These are phyloP conservation scores for Pelusios castaneus DNA, from an alignment of 2,113 vertebrate genomes.

Conservation along the genomic window DNA sequence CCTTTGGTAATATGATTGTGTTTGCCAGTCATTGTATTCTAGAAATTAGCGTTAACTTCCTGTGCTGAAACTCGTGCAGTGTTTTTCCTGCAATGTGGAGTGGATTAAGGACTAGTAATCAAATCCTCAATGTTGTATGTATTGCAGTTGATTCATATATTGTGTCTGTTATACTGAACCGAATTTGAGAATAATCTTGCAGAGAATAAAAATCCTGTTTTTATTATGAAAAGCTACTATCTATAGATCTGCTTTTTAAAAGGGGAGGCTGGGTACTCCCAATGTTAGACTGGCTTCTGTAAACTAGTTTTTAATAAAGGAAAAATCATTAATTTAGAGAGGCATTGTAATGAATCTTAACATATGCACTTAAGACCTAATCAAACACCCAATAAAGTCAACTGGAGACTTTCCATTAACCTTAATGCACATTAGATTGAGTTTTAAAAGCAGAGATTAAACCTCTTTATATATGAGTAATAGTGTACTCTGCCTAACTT, in stretches of 20 bases:
- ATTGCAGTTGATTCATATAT: not conserved
- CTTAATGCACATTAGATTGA: not conserved
- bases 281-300: not conserved
- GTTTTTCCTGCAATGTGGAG: not conserved
- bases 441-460: not conserved
- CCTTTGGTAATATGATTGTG: not conserved
- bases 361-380: not conserved
- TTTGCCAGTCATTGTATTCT: not conserved
- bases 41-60: not conserved
- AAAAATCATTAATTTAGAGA: not conserved
- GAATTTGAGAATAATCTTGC: not conserved
- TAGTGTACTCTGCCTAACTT: not conserved
- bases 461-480: not conserved
- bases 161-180: not conserved
- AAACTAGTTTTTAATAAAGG: not conserved
- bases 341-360: not conserved
- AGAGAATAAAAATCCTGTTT: not conserved
- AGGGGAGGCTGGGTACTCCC: not conserved
- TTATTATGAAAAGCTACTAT: not conserved
- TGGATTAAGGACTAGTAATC: not conserved
- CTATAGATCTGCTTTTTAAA: not conserved
- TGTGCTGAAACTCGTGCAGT: not conserved
- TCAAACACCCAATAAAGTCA: not conserved
- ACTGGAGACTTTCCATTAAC: not conserved
- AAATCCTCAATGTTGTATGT: not conserved